phyloP scores from a whole-genome alignment of 2,797 vertebrate genomes.

The Hybognathus amarus region DNA sequence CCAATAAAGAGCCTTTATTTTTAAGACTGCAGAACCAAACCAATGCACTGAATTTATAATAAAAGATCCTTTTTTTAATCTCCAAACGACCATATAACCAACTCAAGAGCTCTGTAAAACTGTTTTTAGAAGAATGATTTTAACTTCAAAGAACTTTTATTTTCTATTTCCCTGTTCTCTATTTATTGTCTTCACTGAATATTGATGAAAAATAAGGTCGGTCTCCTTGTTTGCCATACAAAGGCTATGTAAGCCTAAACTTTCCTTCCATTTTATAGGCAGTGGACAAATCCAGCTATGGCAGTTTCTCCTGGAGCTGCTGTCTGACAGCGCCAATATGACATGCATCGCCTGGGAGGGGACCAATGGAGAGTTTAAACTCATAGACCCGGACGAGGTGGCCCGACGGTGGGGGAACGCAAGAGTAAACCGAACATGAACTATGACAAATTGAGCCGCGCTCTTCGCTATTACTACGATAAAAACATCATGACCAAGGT shows the following conservation, averaged over 20 bases:
- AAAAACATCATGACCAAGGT: conserved; percentile 99
- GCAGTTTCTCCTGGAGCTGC: conserved; percentile 96
- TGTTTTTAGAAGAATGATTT: not conserved
- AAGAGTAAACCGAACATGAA: conserved; percentile 99
- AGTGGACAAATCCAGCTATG: conserved; percentile 98
- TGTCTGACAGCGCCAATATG: conserved; percentile 91
- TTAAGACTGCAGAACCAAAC: not conserved
- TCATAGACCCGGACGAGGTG: conserved; percentile 96
- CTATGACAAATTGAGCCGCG: conserved; percentile 97
- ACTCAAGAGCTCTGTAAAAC: not conserved
- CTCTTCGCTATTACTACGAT: conserved; percentile 98
- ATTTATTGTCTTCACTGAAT: not conserved
- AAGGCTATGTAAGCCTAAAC: not conserved
- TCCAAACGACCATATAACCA: not conserved
- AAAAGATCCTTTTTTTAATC: not conserved
- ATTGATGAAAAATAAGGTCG: not conserved
- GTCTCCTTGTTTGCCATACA: not conserved
- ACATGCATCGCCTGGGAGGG: conserved; percentile 98
- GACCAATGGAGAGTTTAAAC: conserved; percentile 96
- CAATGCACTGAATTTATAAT: not conserved
- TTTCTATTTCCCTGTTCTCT: too few species aligned
- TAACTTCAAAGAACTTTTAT: not conserved
- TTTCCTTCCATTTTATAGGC: conserved; percentile 74
- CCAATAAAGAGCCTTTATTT: not conserved
- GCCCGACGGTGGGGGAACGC: conserved; percentile 95